Conservation (phyloP, 2,797 vertebrate species). For the Emydoidea blandingii region DNA sequence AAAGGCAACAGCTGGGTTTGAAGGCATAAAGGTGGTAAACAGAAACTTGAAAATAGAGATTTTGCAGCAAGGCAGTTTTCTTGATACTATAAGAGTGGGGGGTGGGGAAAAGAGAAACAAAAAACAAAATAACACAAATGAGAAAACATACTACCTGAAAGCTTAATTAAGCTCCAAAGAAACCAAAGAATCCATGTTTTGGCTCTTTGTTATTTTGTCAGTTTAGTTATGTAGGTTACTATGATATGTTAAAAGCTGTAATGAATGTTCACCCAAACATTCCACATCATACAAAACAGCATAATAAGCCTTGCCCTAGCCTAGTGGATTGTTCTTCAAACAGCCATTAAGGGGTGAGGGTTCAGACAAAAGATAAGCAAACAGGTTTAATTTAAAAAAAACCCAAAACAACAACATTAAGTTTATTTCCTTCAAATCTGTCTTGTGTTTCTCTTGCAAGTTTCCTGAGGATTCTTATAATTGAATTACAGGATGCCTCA, state of each 20-base stretch:
- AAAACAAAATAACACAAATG: neutral
- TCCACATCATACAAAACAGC: neutral
- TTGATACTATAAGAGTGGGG: conserved; percentile 81
- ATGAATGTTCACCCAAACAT: neutral
- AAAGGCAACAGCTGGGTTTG: conserved; percentile 94
- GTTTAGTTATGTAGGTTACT: neutral
- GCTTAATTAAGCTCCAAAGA: neutral
- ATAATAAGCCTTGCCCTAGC: neutral
- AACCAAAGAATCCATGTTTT: neutral
- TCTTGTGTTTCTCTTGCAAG: neutral
- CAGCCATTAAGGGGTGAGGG: neutral
- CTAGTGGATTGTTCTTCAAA: neutral
- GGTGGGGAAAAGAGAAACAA: neutral
- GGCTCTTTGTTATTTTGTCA: neutral
- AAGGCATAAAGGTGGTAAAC: conserved; percentile 88
- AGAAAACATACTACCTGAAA: neutral
- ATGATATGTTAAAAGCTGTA: neutral
- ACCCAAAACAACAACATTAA: neutral
- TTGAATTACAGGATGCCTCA: neutral
- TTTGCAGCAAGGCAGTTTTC: conserved; percentile 91
- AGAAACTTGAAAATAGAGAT: conserved; percentile 92
- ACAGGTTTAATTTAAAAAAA: neutral
- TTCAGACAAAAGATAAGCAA: neutral
- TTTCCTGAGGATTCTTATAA: neutral
- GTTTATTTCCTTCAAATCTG: neutral